phyloP scores from a whole-genome alignment of 2,113 vertebrate genomes.

The Pseudopipra pipra region DNA sequence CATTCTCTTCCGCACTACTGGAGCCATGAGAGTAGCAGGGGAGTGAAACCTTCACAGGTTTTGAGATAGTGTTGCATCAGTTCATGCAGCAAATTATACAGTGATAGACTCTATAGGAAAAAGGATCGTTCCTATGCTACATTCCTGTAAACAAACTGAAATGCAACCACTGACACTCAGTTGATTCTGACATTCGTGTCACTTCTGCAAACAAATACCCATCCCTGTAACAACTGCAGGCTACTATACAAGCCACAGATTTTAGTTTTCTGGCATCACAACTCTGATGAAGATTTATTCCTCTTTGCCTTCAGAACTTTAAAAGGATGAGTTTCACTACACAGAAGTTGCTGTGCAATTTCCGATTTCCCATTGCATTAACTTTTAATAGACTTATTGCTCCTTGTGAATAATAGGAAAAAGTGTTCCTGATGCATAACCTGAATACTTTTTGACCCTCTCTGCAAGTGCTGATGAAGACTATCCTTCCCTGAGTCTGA shows the following conservation, averaged over 20 bases:
- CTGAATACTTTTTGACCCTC: neutral
- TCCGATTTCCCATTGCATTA: conserved; percentile 40
- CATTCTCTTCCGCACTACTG: neutral
- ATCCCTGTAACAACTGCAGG: neutral
- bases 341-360: conserved; percentile 27
- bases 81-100: neutral
- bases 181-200: neutral
- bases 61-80: neutral
- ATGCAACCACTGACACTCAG: neutral
- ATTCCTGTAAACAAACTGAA: neutral
- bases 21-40: neutral
- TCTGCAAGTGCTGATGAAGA: neutral
- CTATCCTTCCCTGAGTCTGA: neutral
- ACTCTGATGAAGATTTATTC: conserved; percentile 13
- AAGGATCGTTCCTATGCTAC: neutral
- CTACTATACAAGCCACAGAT: neutral
- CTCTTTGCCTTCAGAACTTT: conserved; percentile 20
- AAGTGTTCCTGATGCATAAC: conserved; percentile 2
- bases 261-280: neutral
- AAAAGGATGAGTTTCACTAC: conserved; percentile 26
- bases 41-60: neutral
- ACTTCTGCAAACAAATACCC: neutral
- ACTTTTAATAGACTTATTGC: conserved; percentile 55
- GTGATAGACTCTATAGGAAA: neutral
- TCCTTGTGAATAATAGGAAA: conserved; percentile 22